Conservation (phyloP, 2,797 vertebrate genomes). For the Muraenolepis orangiensis region DNA sequence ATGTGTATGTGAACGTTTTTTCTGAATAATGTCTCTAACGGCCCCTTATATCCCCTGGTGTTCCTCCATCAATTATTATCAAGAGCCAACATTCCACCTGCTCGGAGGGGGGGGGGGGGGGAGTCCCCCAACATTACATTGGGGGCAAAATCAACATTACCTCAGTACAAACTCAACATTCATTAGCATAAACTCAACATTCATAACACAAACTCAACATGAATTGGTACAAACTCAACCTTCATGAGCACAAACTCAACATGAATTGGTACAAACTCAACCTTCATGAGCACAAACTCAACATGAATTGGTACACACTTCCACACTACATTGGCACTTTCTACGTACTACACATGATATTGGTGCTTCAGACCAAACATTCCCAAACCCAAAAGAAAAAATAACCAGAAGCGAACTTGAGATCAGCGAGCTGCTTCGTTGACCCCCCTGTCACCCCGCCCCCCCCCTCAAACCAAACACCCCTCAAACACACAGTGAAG, state of each 20-base stretch:
- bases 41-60: constrained; percentile 17
- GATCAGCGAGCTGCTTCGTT: background rate
- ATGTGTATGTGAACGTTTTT: no score
- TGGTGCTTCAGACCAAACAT: constrained; percentile 10
- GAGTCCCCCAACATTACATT: no score
- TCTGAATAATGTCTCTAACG: no score
- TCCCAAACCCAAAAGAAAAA: constrained; percentile 25
- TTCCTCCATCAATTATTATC: background rate
- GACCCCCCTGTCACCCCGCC: no score
- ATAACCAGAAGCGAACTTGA: constrained; percentile 19
- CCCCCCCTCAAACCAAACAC: constrained; percentile 14
- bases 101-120: no score
- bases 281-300: background rate
- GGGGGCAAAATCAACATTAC: background rate
- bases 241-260: background rate
- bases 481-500: no score
- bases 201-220: background rate
- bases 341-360: background rate
- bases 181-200: background rate
- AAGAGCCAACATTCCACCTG: constrained; percentile 22
- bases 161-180: background rate
- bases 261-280: background rate
- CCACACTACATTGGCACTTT: background rate
- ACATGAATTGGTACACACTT: no score
- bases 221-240: background rate